Conservation (phyloP, 2,797 vertebrate genomes). For the Aldrovandia affinis region DNA sequence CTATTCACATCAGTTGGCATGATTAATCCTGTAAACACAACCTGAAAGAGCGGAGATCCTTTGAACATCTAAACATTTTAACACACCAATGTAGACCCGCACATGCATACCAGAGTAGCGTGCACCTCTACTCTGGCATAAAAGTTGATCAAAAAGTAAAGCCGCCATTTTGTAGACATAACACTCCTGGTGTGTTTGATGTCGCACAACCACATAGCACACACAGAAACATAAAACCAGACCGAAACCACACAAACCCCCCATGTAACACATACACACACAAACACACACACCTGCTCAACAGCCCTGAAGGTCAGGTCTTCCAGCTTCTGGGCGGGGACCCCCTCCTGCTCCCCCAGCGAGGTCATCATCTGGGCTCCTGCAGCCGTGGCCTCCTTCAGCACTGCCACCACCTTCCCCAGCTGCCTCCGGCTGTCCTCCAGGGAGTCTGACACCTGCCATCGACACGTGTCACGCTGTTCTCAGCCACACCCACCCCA, state of each 20-base stretch:
- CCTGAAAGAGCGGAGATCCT: no score
- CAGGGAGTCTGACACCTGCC: conserved; percentile 84
- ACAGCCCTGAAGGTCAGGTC: conserved; percentile 84
- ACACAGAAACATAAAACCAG: not conserved
- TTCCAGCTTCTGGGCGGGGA: conserved; percentile 81
- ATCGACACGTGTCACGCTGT: not conserved
- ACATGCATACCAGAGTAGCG: no score
- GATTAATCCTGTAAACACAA: no score
- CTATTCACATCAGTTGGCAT: no score
- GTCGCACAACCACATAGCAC: not conserved
- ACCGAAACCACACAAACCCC: not conserved
- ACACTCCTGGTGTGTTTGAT: not conserved
- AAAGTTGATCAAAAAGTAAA: no score
- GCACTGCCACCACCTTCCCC: conserved; percentile 88
- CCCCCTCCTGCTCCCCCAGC: conserved; percentile 85
- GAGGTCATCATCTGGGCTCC: conserved; percentile 87
- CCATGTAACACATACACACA: not conserved
- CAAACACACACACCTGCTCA: conserved; percentile 79
- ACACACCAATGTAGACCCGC: no score
- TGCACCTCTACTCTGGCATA: no score
- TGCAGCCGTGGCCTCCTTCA: conserved; percentile 90
- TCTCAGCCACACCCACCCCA: not conserved
- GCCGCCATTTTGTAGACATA: no score
- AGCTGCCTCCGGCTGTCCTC: conserved; percentile 88
- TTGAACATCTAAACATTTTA: no score